These are phyloP conservation scores for Oreochromis aureus DNA, from an alignment of 2,113 vertebrate species.

Conservation along the genomic window DNA sequence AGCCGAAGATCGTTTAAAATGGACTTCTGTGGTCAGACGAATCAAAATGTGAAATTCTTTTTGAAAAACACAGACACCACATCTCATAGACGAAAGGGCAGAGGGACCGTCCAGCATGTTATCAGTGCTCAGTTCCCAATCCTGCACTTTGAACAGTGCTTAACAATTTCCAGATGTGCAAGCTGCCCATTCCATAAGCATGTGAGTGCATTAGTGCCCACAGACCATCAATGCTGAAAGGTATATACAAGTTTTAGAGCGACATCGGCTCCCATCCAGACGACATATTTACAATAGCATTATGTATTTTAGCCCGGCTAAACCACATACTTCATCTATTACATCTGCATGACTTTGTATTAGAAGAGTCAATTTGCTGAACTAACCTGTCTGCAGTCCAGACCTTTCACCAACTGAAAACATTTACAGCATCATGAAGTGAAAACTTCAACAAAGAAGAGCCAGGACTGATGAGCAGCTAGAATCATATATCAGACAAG, in stretches of 20 bases:
- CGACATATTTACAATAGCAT: neutral
- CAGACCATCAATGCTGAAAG: neutral
- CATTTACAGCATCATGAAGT: neutral
- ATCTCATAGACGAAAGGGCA: neutral
- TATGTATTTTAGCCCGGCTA: neutral
- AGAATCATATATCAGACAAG: neutral
- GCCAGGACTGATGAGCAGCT: neutral
- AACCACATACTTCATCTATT: neutral
- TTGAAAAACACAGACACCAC: neutral
- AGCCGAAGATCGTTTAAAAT: neutral
- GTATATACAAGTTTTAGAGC: neutral
- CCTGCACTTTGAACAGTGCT: neutral
- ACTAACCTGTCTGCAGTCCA: neutral
- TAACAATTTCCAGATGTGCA: neutral
- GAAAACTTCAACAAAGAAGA: neutral
- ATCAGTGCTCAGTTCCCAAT: neutral
- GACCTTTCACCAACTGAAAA: neutral
- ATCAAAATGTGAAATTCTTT: neutral
- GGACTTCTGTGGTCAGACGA: neutral
- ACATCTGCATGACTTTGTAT: neutral
- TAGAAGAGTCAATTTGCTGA: neutral
- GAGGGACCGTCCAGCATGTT: neutral
- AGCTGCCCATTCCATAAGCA: neutral
- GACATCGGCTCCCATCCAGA: neutral
- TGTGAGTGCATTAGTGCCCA: neutral